Conservation (phyloP, 2,797 vertebrate genomes). For the Tokudaia muenninki region DNA sequence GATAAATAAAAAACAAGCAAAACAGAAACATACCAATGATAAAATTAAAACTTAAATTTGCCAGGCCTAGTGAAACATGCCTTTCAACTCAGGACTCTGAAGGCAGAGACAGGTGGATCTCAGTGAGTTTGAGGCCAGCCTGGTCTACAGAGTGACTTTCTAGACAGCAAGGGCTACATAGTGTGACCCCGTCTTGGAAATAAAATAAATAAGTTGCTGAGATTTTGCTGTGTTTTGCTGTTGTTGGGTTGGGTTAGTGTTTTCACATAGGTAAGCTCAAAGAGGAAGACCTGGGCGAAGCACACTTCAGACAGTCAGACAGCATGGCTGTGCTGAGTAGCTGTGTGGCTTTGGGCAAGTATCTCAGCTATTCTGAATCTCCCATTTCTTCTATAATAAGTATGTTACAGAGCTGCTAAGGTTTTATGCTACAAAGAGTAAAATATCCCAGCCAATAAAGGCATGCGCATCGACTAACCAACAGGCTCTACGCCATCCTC, state of each 20-base stretch:
- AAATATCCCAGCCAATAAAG: background rate
- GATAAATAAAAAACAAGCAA: background rate
- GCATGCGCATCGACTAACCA: background rate
- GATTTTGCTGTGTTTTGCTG: background rate
- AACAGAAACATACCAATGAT: background rate
- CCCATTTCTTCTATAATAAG: background rate
- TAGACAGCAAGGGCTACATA: background rate
- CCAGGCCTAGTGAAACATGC: too few species aligned
- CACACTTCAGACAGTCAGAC: background rate
- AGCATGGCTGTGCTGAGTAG: background rate
- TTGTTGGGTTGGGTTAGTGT: background rate
- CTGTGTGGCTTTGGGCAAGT: background rate
- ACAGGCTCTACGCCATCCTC: background rate
- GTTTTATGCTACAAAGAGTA: background rate
- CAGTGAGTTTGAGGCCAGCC: background rate
- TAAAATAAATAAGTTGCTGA: background rate
- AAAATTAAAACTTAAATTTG: background rate
- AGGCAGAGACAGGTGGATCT: background rate
- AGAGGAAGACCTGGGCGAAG: background rate
- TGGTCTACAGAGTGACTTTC: background rate
- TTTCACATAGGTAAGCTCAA: background rate
- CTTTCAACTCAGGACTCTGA: background rate
- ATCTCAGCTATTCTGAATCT: background rate
- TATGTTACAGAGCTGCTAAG: background rate
- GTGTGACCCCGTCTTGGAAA: background rate